Conservation (phyloP, 2,888 invertebrate genomes). For the Zonitis immaculata region DNA sequence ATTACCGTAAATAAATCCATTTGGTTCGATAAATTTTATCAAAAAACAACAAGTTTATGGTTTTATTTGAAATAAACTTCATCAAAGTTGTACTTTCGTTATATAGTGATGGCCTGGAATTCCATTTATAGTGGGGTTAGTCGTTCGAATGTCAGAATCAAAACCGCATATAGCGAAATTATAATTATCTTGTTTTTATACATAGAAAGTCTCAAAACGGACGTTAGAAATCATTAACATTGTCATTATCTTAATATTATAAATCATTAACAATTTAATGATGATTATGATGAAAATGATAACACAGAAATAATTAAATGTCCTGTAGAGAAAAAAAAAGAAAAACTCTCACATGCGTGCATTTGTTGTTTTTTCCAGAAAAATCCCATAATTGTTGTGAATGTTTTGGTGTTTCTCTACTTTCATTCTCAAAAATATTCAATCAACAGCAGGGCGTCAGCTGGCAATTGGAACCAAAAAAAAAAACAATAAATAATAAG, state of each 20-base stretch:
- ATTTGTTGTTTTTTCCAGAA: too few species aligned
- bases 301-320: neutral
- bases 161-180: neutral
- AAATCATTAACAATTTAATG: neutral
- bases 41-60: too few species aligned
- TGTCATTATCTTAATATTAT: neutral
- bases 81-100: slow-evolving; percentile 9
- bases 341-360: too few species aligned
- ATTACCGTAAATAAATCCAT: slow-evolving; percentile 13
- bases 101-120: slow-evolving; percentile 4
- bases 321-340: neutral
- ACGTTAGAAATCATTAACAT: neutral
- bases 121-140: neutral
- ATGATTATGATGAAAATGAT: neutral
- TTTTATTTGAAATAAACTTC: slow-evolving; percentile 2
- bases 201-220: neutral
- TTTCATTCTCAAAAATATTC: neutral
- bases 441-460: neutral
- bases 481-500: neutral
- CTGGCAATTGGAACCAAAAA: neutral
- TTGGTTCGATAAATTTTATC: neutral
- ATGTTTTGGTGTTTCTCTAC: neutral
- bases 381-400: neutral
- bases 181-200: too few species aligned
- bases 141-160: neutral